Evolutionary conservation across 2,797 vertebrate genomes (phyloP).

Genomic region (Eospalax fontanierii): DNA sequence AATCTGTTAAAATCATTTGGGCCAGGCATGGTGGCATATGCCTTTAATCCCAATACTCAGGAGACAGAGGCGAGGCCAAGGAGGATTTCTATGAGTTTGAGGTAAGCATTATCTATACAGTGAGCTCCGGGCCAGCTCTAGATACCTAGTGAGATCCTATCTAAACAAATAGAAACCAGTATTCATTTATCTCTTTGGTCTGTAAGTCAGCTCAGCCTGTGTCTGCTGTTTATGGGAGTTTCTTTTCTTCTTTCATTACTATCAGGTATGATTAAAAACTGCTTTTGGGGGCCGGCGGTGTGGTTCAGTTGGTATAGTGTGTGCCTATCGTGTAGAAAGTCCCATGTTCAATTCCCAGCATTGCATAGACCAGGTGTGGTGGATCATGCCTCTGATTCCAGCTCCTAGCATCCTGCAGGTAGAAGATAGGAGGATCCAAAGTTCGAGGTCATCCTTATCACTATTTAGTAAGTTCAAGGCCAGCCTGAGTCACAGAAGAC

Average conservation of each 20-base stretch:
- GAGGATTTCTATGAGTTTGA: too few species aligned
- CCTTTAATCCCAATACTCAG: too few species aligned
- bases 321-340: background rate
- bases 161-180: too few species aligned
- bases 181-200: background rate
- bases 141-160: background rate
- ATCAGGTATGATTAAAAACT: background rate
- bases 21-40: too few species aligned
- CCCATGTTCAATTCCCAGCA: background rate
- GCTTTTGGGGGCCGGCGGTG: background rate
- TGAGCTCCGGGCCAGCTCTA: too few species aligned
- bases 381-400: background rate
- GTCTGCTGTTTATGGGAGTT: slow-evolving; percentile 10
- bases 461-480: too few species aligned
- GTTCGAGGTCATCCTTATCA: background rate
- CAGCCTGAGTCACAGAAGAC: background rate
- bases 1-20: background rate
- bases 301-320: background rate
- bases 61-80: too few species aligned
- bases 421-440: background rate
- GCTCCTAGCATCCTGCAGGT: too few species aligned
- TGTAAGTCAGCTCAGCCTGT: background rate
- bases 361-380: background rate
- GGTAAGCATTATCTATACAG: too few species aligned
- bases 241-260: background rate